These are phyloP conservation scores for Drosophila ohnishii DNA, from an alignment of 1,140 invertebrate species.

Conservation along the genomic window DNA sequence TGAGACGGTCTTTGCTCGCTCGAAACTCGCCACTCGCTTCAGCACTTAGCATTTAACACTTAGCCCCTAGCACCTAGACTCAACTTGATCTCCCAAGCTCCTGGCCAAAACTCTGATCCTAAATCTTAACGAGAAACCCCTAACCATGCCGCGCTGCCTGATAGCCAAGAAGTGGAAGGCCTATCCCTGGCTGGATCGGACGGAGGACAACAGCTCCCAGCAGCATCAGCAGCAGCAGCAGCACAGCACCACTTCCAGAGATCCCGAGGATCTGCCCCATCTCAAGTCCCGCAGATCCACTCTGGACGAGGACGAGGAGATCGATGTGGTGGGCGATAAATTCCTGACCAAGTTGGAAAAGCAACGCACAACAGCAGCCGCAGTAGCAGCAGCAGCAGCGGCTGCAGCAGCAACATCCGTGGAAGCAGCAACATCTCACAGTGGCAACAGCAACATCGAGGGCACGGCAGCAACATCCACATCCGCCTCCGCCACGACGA, in stretches of 20 bases:
- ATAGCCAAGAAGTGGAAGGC: conserved; percentile 96
- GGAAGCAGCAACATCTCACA: conserved; percentile 65
- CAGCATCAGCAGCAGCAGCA: conserved; percentile 33
- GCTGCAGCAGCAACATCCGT: conserved; percentile 63
- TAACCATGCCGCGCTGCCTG: conserved; percentile 91
- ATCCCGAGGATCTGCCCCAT: conserved; percentile 52
- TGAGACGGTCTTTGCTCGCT: conserved; percentile 75
- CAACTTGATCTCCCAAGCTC: conserved; percentile 35
- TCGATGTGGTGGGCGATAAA: conserved; percentile 90
- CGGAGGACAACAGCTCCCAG: conserved; percentile 83
- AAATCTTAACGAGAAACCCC: conserved; percentile 8
- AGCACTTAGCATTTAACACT: conserved; percentile 63
- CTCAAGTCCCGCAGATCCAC: conserved; percentile 78
- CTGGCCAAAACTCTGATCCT: conserved; percentile 29
- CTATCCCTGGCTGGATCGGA: conserved; percentile 90
- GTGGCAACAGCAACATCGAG: conserved; percentile 64
- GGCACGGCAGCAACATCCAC: conserved; percentile 57
- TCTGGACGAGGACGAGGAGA: conserved; percentile 90
- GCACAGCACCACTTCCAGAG: conserved; percentile 51
- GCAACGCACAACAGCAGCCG: conserved; percentile 84
- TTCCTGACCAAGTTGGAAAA: conserved; percentile 67
- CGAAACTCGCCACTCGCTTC: conserved; percentile 73
- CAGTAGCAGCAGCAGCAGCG: conserved; percentile 46
- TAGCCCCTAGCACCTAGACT: conserved; percentile 46
- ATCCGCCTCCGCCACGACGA: conserved; percentile 65